A percentile compares a stretch with the other conserved stretches of the same genome.
phyloP scores from a whole-genome alignment of 2,113 vertebrate genomes.

The Macheiramphus alcinus region DNA sequence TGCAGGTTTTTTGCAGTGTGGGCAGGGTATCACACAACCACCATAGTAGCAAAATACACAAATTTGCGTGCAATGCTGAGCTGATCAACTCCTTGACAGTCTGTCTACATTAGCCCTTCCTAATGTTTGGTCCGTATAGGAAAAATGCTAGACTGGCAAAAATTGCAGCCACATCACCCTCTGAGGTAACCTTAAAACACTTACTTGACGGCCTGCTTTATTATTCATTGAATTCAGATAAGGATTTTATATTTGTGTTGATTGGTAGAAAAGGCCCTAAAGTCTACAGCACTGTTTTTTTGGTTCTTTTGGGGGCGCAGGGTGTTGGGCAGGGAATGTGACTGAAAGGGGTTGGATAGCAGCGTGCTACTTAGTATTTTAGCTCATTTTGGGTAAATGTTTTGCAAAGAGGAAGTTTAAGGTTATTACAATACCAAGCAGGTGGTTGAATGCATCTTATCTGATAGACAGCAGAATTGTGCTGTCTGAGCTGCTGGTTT shows the following conservation, averaged over 20 bases:
- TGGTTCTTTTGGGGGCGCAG: neutral
- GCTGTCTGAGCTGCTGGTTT: neutral
- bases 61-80: rapidly evolving
- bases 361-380: neutral
- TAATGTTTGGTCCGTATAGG: neutral
- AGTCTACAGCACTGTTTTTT: neutral
- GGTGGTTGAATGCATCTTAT: neutral
- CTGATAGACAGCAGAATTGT: neutral
- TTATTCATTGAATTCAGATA: neutral
- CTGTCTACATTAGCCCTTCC: neutral
- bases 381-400: neutral
- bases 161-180: neutral
- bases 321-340: no score
- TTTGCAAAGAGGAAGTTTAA: neutral
- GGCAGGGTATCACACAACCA: neutral
- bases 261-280: neutral
- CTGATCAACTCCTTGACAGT: neutral
- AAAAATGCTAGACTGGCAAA: neutral
- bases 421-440: neutral
- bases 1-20: neutral
- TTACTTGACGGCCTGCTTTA: neutral
- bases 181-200: neutral
- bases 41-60: neutral
- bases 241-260: neutral
- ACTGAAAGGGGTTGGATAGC: neutral